Percentiles rank a stretch among this genome's conserved stretches.
These are phyloP conservation scores for Neomonachus schauinslandi DNA, from an alignment of 2,113 vertebrate species.

Conservation along the genomic window DNA sequence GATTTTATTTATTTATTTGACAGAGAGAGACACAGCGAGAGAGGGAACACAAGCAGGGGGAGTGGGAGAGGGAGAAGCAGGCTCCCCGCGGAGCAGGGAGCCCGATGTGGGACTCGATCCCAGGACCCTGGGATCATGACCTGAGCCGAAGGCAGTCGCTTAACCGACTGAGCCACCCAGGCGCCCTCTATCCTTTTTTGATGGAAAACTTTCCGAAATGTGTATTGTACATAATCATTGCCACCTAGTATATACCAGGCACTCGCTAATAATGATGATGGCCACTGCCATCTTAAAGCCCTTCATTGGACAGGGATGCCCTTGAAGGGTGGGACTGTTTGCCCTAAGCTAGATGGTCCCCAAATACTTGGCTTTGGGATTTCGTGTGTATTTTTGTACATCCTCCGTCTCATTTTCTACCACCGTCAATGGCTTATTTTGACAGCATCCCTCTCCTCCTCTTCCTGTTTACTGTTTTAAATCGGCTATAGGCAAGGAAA, in stretches of 20 bases:
- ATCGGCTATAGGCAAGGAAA: not conserved
- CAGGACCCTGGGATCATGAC: too few species aligned
- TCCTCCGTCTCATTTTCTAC: not conserved
- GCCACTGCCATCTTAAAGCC: not conserved
- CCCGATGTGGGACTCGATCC: too few species aligned
- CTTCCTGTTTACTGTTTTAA: constrained; percentile 38
- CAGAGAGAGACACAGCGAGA: too few species aligned
- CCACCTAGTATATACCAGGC: not conserved
- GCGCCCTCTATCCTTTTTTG: not conserved
- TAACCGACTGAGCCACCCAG: too few species aligned
- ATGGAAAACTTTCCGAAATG: constrained; percentile 7
- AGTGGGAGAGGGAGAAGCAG: too few species aligned
- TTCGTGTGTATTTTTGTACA: not conserved
- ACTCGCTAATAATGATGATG: not conserved
- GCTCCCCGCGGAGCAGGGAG: too few species aligned
- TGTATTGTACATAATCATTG: not conserved
- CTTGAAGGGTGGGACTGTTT: not conserved
- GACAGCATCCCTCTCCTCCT: not conserved
- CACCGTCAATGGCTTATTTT: constrained; percentile 14
- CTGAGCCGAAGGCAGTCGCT: too few species aligned
- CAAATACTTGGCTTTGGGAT: not conserved
- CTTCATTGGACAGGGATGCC: not conserved
- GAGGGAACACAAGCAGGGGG: too few species aligned
- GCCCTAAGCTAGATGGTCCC: not conserved
- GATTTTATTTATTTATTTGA: too few species aligned